A percentile compares a stretch with the other conserved stretches of the same genome.
Evolutionary conservation across 2,113 vertebrate genomes (phyloP).

Genomic region (Oenanthe melanoleuca): DNA sequence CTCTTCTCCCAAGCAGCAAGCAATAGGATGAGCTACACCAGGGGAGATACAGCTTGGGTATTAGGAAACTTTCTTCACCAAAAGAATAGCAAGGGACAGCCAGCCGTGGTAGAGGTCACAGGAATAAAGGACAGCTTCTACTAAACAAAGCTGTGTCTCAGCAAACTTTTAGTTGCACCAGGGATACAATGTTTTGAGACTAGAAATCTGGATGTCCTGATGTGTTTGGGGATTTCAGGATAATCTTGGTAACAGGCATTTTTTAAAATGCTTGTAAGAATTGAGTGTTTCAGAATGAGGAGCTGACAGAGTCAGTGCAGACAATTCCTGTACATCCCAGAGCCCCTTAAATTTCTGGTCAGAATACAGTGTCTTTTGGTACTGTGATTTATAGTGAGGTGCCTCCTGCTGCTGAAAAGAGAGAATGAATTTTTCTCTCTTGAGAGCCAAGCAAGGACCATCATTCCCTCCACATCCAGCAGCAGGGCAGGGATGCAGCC

Average conservation of each 20-base stretch:
- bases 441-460: background rate
- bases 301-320: background rate
- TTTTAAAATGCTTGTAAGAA: background rate
- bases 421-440: background rate
- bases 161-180: background rate
- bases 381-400: background rate
- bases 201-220: background rate
- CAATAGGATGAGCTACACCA: background rate
- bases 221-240: background rate
- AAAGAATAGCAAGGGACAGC: background rate
- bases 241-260: background rate
- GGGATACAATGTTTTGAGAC: accelerated
- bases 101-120: background rate
- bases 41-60: accelerated
- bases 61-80: background rate
- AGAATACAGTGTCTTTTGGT: background rate
- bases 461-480: background rate
- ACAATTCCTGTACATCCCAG: background rate
- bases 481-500: background rate
- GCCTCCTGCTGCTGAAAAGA: background rate
- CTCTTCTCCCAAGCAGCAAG: background rate
- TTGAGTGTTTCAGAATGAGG: background rate
- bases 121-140: background rate
- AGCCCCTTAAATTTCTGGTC: background rate
- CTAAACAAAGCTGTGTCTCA: background rate